Evolutionary conservation across 2,113 vertebrate genomes (phyloP).

Genomic region (Ciconia maguari): DNA sequence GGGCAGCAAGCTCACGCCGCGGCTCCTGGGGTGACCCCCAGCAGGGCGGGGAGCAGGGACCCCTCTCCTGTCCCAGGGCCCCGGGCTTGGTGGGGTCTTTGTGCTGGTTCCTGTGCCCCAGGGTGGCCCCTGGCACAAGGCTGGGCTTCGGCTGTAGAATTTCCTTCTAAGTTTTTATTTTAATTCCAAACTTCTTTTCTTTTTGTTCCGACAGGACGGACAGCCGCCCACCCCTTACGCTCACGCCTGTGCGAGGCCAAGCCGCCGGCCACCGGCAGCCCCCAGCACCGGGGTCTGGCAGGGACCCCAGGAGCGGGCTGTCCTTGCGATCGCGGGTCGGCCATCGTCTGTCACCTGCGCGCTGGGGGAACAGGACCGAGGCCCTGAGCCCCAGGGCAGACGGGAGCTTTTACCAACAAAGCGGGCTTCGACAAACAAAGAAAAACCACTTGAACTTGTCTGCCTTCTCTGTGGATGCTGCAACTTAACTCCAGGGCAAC

Average conservation of each 20-base stretch:
- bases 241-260: background rate
- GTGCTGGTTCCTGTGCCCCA: background rate
- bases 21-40: background rate
- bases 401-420: no score
- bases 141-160: background rate
- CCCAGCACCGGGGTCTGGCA: background rate
- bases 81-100: background rate
- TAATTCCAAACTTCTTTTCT: background rate
- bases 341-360: background rate
- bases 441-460: background rate
- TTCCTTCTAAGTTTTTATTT: background rate
- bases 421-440: no score
- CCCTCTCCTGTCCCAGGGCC: background rate
- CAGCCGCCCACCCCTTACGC: background rate
- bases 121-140: background rate
- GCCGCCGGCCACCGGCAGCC: background rate
- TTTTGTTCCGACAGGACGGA: no score
- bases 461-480: background rate
- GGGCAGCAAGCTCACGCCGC: background rate
- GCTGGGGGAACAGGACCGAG: background rate
- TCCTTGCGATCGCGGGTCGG: no score
- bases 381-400: background rate
- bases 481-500: fast-evolving
- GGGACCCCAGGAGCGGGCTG: background rate
- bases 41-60: background rate